phyloP scores from a whole-genome alignment of 2,797 vertebrate species.

The Salarias fasciatus region DNA sequence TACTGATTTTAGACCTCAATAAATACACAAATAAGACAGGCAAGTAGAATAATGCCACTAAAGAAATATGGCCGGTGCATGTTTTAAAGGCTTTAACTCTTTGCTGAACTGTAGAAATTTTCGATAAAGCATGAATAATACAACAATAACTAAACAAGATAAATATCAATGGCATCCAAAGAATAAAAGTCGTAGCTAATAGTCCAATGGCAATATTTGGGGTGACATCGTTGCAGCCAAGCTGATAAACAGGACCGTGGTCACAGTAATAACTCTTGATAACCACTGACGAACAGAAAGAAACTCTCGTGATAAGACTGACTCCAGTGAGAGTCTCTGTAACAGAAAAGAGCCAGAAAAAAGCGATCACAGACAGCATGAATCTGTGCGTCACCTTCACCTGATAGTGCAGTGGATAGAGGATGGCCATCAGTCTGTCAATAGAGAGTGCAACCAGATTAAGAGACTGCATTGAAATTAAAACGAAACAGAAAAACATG shows the following conservation, averaged over 20 bases:
- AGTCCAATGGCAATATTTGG: slow-evolving; percentile 8
- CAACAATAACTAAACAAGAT: slow-evolving; percentile 52
- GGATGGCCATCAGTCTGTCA: slow-evolving; percentile 74
- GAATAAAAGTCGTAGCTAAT: neutral
- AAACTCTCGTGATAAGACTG: slow-evolving; percentile 62
- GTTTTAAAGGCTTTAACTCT: slow-evolving; percentile 66
- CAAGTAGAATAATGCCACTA: slow-evolving; percentile 66
- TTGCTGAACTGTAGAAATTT: slow-evolving; percentile 39
- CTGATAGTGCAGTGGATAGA: slow-evolving; percentile 68
- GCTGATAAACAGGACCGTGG: slow-evolving; percentile 56
- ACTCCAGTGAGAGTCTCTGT: neutral
- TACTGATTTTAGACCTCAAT: slow-evolving; percentile 24
- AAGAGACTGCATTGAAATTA: slow-evolving; percentile 59
- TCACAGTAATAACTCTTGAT: slow-evolving; percentile 74
- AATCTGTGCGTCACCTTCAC: slow-evolving; percentile 49
- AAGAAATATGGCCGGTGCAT: slow-evolving; percentile 58
- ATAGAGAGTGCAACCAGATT: slow-evolving; percentile 63
- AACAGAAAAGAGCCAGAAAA: slow-evolving; percentile 36
- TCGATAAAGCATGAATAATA: slow-evolving; percentile 48
- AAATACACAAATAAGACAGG: neutral
- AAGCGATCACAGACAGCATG: slow-evolving; percentile 52
- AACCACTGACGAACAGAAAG: slow-evolving; percentile 61
- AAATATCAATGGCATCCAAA: slow-evolving; percentile 50
- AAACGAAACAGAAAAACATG: slow-evolving; percentile 51
- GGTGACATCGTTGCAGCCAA: slow-evolving; percentile 57